Evolutionary conservation across 1,140 invertebrate genomes (phyloP).

Genomic region (Danaus plexippus): DNA sequence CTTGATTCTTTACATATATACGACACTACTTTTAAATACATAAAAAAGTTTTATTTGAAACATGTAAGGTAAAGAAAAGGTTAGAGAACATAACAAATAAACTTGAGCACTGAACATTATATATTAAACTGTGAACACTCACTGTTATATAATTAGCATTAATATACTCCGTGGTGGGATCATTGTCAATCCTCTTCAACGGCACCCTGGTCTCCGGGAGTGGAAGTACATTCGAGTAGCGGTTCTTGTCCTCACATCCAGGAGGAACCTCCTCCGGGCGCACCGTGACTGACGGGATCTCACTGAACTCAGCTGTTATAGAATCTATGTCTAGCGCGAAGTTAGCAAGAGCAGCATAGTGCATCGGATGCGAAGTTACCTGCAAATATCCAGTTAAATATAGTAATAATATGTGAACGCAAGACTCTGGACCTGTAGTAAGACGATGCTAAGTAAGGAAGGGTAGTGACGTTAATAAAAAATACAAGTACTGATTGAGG

Average conservation of each 20-base stretch:
- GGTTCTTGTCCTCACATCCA: slow-evolving; percentile 91
- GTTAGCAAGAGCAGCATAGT: slow-evolving; percentile 81
- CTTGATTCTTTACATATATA: no score
- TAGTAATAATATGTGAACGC: no score
- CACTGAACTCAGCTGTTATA: slow-evolving; percentile 83
- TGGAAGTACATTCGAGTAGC: slow-evolving; percentile 94
- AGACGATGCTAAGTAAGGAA: background rate
- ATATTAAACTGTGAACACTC: slow-evolving; percentile 32
- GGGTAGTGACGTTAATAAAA: background rate
- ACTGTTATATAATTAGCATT: slow-evolving; percentile 93
- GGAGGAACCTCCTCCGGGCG: slow-evolving; percentile 86
- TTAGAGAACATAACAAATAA: no score
- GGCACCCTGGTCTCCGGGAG: slow-evolving; percentile 90
- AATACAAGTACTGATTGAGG: background rate
- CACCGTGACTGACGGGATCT: slow-evolving; percentile 83
- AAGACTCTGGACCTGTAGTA: no score
- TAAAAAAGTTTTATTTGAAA: slow-evolving; percentile 3
- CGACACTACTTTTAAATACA: no score
- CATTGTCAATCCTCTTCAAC: slow-evolving; percentile 77
- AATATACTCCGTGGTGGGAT: slow-evolving; percentile 89
- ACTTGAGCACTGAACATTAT: no score
- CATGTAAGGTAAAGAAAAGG: background rate
- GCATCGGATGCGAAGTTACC: slow-evolving; percentile 81
- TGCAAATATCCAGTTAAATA: slow-evolving; percentile 42
- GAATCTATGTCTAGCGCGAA: slow-evolving; percentile 81